These are phyloP conservation scores for Spilarctia lutea DNA, from an alignment of 2,888 invertebrate genomes.

Conservation along the genomic window DNA sequence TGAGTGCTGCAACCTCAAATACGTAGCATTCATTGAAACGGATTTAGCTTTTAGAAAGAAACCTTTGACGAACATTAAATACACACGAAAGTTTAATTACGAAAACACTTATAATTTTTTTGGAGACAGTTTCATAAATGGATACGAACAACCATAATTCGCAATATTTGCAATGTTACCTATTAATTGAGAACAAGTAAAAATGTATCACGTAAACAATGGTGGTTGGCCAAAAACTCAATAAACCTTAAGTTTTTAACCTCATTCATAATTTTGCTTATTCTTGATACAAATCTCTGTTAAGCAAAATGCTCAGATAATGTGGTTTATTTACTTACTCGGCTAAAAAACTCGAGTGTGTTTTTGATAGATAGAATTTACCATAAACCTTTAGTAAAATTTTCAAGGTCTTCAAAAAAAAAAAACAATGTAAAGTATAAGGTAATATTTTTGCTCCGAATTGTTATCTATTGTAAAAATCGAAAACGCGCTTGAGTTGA, in stretches of 20 bases:
- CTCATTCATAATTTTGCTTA: not conserved
- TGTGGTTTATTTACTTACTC: not conserved
- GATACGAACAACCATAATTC: too few species aligned
- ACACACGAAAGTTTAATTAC: too few species aligned
- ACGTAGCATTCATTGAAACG: too few species aligned
- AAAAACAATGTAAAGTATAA: not conserved
- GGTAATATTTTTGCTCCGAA: not conserved
- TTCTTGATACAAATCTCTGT: too few species aligned
- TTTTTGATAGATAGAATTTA: not conserved
- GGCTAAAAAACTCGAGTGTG: too few species aligned
- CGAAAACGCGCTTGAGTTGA: not conserved
- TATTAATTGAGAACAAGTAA: too few species aligned
- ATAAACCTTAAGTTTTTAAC: not conserved
- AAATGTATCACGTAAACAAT: not conserved
- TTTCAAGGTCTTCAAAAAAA: not conserved
- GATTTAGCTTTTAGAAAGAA: not conserved
- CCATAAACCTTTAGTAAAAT: not conserved
- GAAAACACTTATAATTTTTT: too few species aligned
- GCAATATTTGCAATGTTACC: too few species aligned
- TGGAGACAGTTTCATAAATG: too few species aligned
- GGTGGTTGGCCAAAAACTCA: not conserved
- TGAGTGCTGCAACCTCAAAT: not conserved
- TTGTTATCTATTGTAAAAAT: not conserved
- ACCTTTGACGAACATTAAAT: not conserved
- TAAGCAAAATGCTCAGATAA: not conserved